Conservation (phyloP, 2,113 vertebrate species). For the Vireo altiloquus region DNA sequence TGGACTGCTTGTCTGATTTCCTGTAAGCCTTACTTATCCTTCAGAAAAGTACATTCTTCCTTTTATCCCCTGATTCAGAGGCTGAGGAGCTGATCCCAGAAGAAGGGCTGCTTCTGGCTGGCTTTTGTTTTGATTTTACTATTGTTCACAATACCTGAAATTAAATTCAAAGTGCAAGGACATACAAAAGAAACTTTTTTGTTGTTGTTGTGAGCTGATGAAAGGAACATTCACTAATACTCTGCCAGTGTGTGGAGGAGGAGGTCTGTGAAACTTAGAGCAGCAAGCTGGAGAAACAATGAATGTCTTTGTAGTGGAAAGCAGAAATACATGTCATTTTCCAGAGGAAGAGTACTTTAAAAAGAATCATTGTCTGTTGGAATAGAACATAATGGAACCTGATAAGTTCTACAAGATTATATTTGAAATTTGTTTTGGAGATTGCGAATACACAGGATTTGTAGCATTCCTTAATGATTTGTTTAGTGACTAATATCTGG, state of each 20-base stretch:
- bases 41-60: not conserved
- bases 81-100: not conserved
- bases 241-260: slow-evolving; percentile 16
- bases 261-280: not conserved
- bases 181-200: slow-evolving; percentile 20
- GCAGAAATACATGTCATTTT: not conserved
- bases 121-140: slow-evolving; percentile 19
- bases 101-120: not conserved
- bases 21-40: not conserved
- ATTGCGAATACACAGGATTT: not conserved
- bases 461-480: not conserved
- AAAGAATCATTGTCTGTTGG: not conserved
- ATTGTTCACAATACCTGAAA: not conserved
- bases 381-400: not conserved
- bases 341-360: not conserved
- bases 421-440: not conserved
- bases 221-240: slow-evolving; percentile 26
- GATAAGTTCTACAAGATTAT: not conserved
- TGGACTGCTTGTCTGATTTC: not conserved
- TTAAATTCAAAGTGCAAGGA: slow-evolving; percentile 26
- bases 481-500: not conserved
- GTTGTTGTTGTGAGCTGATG: not conserved
- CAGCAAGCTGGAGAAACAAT: slow-evolving; percentile 23
- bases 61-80: not conserved
- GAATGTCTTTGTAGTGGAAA: slow-evolving; percentile 21